Conservation (phyloP, 2,888 invertebrate genomes). For the Rhingia campestris region DNA sequence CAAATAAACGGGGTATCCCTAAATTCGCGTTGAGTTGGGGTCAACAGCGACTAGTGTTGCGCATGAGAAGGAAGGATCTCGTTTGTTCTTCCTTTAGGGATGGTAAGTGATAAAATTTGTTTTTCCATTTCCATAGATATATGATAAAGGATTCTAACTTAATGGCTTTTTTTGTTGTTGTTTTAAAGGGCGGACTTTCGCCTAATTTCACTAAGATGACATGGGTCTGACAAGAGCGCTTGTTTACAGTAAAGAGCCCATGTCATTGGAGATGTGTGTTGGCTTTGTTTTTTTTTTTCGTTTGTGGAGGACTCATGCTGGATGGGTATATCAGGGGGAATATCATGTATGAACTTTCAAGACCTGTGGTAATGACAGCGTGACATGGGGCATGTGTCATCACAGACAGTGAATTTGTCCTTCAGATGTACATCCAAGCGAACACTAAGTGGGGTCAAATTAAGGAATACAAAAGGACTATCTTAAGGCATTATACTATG, state of each 20-base stretch:
- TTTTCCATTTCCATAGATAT: not conserved
- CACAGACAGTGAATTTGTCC: not conserved
- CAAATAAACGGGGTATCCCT: constrained; percentile 28
- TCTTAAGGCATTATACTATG: no score
- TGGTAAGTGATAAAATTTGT: constrained; percentile 25
- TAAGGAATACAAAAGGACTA: not conserved
- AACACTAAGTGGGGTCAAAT: not conserved
- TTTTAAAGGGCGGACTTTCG: constrained; percentile 31
- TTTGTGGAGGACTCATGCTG: constrained; percentile 23
- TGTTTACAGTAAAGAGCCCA: constrained; percentile 39
- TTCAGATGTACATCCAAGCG: not conserved
- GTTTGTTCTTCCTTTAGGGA: constrained; percentile 4
- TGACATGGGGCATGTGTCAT: constrained; percentile 26
- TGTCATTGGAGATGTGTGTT: constrained; percentile 42
- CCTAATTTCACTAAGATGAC: constrained; percentile 61
- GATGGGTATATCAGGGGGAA: constrained; percentile 43
- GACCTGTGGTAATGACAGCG: constrained; percentile 34
- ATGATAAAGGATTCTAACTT: constrained; percentile 22
- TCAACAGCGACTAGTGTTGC: constrained; percentile 28
- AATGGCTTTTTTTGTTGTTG: constrained; percentile 48
- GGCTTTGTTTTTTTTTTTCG: constrained; percentile 10
- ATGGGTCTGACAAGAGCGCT: constrained; percentile 59
- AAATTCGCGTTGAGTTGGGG: constrained; percentile 1
- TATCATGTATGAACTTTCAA: constrained; percentile 15
- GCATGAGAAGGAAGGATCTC: not conserved